Evolutionary conservation across 2,797 vertebrate species (phyloP), one percentile per base, ranked within the genome.

Genomic region (Takifugu ocellatus): DNA sequence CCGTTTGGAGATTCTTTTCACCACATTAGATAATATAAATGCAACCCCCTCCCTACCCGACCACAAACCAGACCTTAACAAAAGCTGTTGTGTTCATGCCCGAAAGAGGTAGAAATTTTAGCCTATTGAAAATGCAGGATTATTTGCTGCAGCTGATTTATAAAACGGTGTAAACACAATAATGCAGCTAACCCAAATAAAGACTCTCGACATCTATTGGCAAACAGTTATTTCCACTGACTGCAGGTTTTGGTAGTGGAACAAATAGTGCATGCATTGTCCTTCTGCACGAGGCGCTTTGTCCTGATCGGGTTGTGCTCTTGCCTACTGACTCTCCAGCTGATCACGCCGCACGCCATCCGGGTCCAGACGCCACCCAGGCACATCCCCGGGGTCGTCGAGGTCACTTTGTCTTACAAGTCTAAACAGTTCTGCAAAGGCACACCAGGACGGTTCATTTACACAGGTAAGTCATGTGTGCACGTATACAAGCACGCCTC

Each of bases 391-490:
- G 96, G 97, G 47, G 96, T 99, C 39, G 96, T 98, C 48, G 97
- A 98, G 91, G 97, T 99, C 85, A 98, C 96, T 77, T 88, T 98
- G 77, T 98, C 97, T 70, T 98, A 99, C 92, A 98, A 98, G 73
- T 98, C 96, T 39, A 99, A 98, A 86, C 97, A 99, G 88, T 98
- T 99, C 87, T 99, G 97, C 90, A 98, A 99, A 91, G 96, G 96
- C 71, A 98, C 96, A 7, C 97, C 96, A 1, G 96, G 96, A 67
- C 90, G 97, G 81, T 99, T 98, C 92, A 97, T 98, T 82, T 99
- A 99, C 81, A 98, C 97, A 89, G 96, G 95, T 98, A 90, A 78
- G 89, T 65, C 42, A 43, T 14, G 61, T 15, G 24, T 25, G 25
- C 29, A 59, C 50, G 2, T 14, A 17, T 6, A 10, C 47, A 5